Conservation (phyloP, 2,888 invertebrate species). For the Antitype chi region DNA sequence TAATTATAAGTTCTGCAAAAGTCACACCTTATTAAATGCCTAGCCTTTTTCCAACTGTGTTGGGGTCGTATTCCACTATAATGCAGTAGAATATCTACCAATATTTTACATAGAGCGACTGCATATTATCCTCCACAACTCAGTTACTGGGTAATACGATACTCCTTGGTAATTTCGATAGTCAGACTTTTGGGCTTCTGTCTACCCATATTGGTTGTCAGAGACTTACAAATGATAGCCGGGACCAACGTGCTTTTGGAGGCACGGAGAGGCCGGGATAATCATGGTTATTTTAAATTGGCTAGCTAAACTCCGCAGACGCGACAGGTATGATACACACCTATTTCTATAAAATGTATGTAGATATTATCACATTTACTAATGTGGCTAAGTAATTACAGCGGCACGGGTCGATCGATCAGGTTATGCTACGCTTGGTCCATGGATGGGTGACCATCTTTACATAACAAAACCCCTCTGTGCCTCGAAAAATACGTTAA, state of each 20-base stretch:
- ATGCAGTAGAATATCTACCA: background rate
- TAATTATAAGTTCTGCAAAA: background rate
- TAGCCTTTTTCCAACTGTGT: background rate
- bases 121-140: background rate
- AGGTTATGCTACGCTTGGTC: no score
- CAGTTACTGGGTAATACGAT: background rate
- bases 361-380: no score
- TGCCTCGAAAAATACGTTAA: no score
- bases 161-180: background rate
- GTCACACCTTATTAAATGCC: background rate
- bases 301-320: no score
- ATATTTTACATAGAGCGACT: background rate
- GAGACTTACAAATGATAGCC: background rate
- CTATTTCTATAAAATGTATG: background rate
- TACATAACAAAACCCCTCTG: no score
- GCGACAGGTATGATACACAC: background rate
- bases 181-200: background rate
- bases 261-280: background rate
- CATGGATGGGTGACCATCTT: no score
- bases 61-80: background rate
- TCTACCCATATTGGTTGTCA: background rate
- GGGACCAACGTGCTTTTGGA: background rate
- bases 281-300: no score
- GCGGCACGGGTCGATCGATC: no score
- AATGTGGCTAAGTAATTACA: no score